Conservation (phyloP, 2,888 invertebrate species). For the Meiosimyza decipiens region DNA sequence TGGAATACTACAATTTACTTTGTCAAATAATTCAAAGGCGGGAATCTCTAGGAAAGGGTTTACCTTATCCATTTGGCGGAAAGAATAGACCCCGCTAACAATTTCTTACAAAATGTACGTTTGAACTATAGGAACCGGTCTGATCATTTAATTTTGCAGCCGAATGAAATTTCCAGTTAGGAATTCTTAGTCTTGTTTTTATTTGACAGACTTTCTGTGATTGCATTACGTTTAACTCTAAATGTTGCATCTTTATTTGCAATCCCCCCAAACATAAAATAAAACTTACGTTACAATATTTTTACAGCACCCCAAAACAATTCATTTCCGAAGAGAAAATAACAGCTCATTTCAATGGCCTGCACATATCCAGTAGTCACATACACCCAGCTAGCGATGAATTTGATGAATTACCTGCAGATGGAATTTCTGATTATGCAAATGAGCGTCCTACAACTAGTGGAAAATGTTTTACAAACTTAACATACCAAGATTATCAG, state of each 20-base stretch:
- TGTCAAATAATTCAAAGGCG: too few species aligned
- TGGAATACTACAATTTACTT: too few species aligned
- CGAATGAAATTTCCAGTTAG: too few species aligned
- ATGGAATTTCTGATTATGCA: constrained; percentile 36
- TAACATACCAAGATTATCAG: constrained; percentile 59
- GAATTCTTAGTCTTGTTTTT: too few species aligned
- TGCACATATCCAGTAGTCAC: constrained; percentile 75
- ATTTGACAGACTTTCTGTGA: too few species aligned
- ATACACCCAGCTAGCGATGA: constrained; percentile 41
- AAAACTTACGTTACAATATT: constrained; percentile 65
- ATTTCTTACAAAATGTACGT: too few species aligned
- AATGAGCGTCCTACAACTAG: constrained; percentile 12
- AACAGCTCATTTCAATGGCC: constrained; percentile 80
- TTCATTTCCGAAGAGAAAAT: constrained; percentile 86
- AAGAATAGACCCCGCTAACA: too few species aligned
- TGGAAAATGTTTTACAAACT: constrained; percentile 48
- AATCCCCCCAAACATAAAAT: constrained; percentile 62
- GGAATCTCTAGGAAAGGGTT: too few species aligned
- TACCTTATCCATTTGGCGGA: too few species aligned
- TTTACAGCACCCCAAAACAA: constrained; percentile 74
- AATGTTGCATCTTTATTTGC: not conserved
- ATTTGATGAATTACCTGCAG: constrained; percentile 26
- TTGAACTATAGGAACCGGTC: too few species aligned
- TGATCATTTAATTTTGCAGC: too few species aligned
- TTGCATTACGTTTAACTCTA: too few species aligned